Conservation (phyloP, 2,797 vertebrate genomes). For the Australoheros facetus region DNA sequence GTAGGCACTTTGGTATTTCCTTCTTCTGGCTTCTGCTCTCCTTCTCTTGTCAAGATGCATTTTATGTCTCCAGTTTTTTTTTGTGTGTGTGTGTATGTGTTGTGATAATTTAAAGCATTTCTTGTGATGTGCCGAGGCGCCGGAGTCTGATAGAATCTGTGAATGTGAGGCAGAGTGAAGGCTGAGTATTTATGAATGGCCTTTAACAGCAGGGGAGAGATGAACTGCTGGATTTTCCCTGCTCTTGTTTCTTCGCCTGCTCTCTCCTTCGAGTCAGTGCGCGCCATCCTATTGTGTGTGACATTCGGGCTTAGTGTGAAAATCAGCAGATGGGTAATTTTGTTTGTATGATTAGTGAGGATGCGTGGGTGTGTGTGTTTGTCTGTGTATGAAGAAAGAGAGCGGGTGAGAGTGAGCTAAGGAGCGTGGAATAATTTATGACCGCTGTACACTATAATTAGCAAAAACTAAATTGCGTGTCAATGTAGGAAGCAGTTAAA, state of each 20-base stretch:
- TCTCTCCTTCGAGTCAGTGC: slow-evolving; percentile 26
- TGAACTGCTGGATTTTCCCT: slow-evolving; percentile 56
- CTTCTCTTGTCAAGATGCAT: slow-evolving; percentile 47
- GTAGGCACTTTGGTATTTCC: background rate
- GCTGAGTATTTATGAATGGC: slow-evolving; percentile 73
- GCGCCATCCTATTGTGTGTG: slow-evolving; percentile 39
- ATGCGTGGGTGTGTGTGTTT: slow-evolving; percentile 36
- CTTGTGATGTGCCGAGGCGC: slow-evolving; percentile 27
- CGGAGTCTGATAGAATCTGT: slow-evolving; percentile 42
- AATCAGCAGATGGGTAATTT: slow-evolving; percentile 70
- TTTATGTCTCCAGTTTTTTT: slow-evolving; percentile 39
- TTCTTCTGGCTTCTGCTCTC: slow-evolving; percentile 14
- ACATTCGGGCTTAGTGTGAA: slow-evolving; percentile 62
- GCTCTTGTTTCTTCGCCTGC: slow-evolving; percentile 38
- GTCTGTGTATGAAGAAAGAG: slow-evolving; percentile 38
- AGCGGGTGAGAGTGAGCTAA: slow-evolving; percentile 53
- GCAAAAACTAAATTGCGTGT: slow-evolving; percentile 78
- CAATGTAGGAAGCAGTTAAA: slow-evolving; percentile 71
- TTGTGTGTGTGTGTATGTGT: background rate
- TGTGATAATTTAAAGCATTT: slow-evolving; percentile 45
- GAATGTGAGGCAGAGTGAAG: slow-evolving; percentile 37
- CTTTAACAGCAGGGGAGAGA: slow-evolving; percentile 67
- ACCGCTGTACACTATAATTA: slow-evolving; percentile 78
- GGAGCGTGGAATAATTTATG: slow-evolving; percentile 74
- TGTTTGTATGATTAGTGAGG: slow-evolving; percentile 56